Conservation (phyloP, 1,140 invertebrate genomes). For the Sycophila sp. region DNA sequence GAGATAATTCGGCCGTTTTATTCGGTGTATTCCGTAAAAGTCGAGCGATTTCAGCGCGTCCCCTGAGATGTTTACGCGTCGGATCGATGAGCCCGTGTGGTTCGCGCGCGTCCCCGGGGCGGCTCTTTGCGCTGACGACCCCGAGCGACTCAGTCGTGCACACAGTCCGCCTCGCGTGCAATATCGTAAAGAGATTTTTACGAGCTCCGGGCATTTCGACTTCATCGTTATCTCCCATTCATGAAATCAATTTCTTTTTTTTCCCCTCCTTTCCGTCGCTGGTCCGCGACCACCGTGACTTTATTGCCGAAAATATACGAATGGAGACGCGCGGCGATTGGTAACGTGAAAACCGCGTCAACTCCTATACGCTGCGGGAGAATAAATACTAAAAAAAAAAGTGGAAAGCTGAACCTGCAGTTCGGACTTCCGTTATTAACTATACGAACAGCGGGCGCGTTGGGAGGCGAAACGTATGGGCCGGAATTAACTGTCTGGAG, state of each 20-base stretch:
- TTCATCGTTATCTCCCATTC: not conserved
- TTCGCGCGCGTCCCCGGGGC: constrained; percentile 3
- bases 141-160: no score
- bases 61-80: constrained; percentile 9
- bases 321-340: no score
- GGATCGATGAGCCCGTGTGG: constrained; percentile 25
- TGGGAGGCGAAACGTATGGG: constrained; percentile 22
- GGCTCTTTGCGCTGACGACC: not conserved
- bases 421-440: constrained; percentile 26
- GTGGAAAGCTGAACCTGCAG: no score
- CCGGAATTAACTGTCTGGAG: constrained; percentile 22
- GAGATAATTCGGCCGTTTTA: no score
- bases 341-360: no score
- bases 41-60: not conserved
- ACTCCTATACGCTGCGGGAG: no score
- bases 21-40: not conserved
- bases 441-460: no score
- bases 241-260: no score
- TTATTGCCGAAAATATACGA: no score
- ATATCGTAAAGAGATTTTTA: constrained; percentile 26
- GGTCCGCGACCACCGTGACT: no score
- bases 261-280: no score
- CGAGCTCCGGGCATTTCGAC: not conserved
- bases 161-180: not conserved
- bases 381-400: no score